These are phyloP conservation scores for Drosophila bocqueti DNA, from an alignment of 1,140 invertebrate genomes.

Conservation along the genomic window DNA sequence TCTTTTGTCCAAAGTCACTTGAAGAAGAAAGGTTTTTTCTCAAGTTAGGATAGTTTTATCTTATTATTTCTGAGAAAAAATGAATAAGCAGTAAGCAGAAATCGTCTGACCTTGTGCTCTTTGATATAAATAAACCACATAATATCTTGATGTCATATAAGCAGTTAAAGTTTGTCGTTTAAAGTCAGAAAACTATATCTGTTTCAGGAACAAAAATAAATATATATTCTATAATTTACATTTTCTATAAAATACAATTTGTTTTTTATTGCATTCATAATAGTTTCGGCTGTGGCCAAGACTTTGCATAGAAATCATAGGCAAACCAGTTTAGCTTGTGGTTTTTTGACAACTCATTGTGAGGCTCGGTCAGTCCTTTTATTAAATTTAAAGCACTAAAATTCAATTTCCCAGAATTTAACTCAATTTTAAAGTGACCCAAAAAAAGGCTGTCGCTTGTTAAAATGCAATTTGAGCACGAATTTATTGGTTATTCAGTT, in stretches of 20 bases:
- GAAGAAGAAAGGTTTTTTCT: not conserved
- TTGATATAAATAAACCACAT: too few species aligned
- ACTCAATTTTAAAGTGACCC: not conserved
- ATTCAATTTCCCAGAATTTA: not conserved
- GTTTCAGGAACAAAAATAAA: not conserved
- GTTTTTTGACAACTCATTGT: not conserved
- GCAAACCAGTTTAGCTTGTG: not conserved
- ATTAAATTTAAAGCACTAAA: not conserved
- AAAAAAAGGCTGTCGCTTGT: not conserved
- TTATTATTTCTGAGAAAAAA: not conserved
- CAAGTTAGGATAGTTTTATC: too few species aligned
- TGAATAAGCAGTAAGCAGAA: not conserved
- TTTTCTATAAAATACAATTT: too few species aligned
- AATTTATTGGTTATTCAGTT: not conserved
- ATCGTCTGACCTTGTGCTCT: not conserved
- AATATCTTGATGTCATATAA: not conserved
- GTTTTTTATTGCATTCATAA: not conserved
- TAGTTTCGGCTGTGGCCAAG: too few species aligned
- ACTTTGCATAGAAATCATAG: not conserved
- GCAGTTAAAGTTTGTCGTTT: not conserved
- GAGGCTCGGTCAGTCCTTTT: too few species aligned
- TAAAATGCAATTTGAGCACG: slow-evolving; percentile 16
- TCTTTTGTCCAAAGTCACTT: not conserved
- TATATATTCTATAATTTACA: not conserved
- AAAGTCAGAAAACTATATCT: not conserved